These are phyloP conservation scores for Amblyopsis rosae DNA, from an alignment of 2,113 vertebrate genomes.

Conservation along the genomic window DNA sequence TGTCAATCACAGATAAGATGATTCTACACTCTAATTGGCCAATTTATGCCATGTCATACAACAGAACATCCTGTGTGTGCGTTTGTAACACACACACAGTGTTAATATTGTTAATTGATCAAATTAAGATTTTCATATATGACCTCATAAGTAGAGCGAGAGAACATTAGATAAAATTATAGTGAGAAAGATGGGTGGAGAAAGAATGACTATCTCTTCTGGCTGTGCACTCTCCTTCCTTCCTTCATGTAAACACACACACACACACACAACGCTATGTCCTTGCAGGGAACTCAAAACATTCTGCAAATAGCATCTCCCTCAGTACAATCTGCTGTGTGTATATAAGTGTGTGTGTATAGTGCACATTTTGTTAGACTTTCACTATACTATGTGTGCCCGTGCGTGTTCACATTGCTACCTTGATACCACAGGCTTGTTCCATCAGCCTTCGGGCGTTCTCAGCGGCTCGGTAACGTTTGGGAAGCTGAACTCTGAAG, in stretches of 20 bases:
- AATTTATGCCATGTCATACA: too few species aligned
- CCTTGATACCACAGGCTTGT: slow-evolving; percentile 2
- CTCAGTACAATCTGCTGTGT: slow-evolving; percentile 5
- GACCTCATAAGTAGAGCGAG: background rate
- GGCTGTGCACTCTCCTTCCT: background rate
- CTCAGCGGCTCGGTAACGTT: slow-evolving; percentile 1
- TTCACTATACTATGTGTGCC: background rate
- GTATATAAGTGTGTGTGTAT: background rate
- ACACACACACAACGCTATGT: background rate
- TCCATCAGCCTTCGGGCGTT: background rate
- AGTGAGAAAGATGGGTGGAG: slow-evolving; percentile 1
- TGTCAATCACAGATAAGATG: too few species aligned
- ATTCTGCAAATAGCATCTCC: too few species aligned
- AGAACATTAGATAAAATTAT: background rate
- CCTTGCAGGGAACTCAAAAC: background rate
- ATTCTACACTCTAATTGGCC: too few species aligned
- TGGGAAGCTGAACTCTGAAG: slow-evolving; percentile 10
- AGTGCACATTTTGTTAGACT: background rate
- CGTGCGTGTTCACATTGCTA: background rate
- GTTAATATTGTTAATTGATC: background rate
- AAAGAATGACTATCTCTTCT: background rate
- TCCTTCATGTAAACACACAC: background rate
- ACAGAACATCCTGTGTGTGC: too few species aligned
- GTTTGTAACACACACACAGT: slow-evolving; percentile 4
- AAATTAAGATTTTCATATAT: background rate